Evolutionary conservation across 1,140 invertebrate genomes (phyloP).

Genomic region (Chlorops oryzae): DNA sequence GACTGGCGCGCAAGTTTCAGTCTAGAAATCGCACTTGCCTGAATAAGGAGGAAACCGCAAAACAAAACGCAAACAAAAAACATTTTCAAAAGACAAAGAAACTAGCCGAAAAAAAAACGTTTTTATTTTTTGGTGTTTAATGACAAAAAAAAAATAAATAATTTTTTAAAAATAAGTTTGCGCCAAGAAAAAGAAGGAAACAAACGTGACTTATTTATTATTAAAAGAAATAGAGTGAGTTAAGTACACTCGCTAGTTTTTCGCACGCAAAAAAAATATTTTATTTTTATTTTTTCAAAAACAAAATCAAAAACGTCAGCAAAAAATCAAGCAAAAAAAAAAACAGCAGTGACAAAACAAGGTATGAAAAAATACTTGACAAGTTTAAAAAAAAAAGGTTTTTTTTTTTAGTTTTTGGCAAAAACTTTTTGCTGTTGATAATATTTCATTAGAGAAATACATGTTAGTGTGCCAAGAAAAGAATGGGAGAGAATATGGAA

Average conservation of each 20-base stretch:
- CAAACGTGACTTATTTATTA: no score
- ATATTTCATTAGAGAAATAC: no score
- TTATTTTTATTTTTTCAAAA: no score
- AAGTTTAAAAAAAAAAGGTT: neutral
- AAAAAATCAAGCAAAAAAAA: neutral
- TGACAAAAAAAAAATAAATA: conserved; percentile 2
- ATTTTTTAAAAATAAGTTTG: no score
- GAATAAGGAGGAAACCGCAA: conserved; percentile 13
- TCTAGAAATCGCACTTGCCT: conserved; percentile 20
- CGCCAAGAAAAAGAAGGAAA: no score
- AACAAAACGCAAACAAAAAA: conserved; percentile 2
- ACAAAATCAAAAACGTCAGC: neutral
- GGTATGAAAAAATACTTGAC: neutral
- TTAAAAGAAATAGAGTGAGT: no score
- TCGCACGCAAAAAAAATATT: no score
- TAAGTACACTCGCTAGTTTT: no score
- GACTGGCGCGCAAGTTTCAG: conserved; percentile 16
- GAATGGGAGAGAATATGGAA: no score
- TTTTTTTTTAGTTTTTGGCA: neutral
- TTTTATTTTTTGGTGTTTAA: neutral
- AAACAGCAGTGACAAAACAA: neutral
- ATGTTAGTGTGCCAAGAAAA: neutral
- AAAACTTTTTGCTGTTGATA: neutral
- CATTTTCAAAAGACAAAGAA: neutral
- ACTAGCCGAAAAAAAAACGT: neutral